Conservation (phyloP, 2,888 invertebrate species). For the Helleia helle region DNA sequence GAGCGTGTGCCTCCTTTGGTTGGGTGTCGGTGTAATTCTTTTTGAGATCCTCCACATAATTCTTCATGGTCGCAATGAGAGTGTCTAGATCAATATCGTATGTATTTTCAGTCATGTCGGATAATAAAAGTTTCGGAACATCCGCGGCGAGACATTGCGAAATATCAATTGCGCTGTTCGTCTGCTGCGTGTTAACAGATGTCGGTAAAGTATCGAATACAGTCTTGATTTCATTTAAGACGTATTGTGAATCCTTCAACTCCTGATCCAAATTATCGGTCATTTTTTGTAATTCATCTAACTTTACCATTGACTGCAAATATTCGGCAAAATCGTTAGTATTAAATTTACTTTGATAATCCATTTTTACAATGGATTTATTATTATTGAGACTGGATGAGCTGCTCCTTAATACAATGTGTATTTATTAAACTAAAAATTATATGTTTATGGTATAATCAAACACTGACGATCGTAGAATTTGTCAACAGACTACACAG, state of each 20-base stretch:
- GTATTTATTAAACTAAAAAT: no score
- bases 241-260: conserved; percentile 45
- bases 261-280: conserved; percentile 47
- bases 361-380: no score
- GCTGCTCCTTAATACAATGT: no score
- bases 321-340: conserved; percentile 37
- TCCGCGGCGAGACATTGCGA: conserved; percentile 40
- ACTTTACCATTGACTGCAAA: conserved; percentile 41
- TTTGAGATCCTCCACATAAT: conserved; percentile 45
- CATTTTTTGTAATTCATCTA: conserved; percentile 47
- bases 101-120: conserved; percentile 41
- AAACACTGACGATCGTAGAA: no score
- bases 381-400: no score
- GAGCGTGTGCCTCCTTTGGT: conserved; percentile 19
- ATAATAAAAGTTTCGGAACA: conserved; percentile 41
- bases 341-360: conserved; percentile 27
- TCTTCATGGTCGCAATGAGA: conserved; percentile 43
- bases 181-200: conserved; percentile 15
- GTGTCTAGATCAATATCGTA: conserved; percentile 41
- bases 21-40: conserved; percentile 30
- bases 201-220: conserved; percentile 39
- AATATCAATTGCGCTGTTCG: conserved; percentile 32
- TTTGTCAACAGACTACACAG: no score
- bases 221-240: conserved; percentile 47
- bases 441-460: no score